Evolutionary conservation across 2,113 vertebrate species (phyloP).

Genomic region (Percina caprodes): DNA sequence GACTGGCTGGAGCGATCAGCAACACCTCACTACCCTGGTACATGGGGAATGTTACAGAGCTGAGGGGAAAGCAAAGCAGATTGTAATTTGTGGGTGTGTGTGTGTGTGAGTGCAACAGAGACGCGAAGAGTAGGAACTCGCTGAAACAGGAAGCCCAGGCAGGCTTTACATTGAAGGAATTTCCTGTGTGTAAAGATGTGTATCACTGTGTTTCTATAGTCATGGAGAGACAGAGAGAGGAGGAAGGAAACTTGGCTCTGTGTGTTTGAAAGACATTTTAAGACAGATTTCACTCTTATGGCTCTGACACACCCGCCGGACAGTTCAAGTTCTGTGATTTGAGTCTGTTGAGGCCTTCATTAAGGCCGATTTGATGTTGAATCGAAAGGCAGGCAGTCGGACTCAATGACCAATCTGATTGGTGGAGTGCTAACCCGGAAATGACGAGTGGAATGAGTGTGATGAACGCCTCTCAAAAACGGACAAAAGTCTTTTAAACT

Average conservation of each 20-base stretch:
- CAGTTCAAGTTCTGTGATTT: too few relatives aligned
- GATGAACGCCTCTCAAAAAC: too few relatives aligned
- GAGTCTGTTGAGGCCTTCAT: too few relatives aligned
- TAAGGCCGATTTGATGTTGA: too few relatives aligned
- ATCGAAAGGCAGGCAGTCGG: too few relatives aligned
- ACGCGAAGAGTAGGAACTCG: conserved; percentile 32
- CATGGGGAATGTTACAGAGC: conserved; percentile 59
- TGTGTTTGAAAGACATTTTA: conserved; percentile 37
- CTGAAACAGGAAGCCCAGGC: conserved; percentile 75
- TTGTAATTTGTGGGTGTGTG: conserved; percentile 13
- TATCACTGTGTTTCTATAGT: conserved; percentile 65
- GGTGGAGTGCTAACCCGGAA: too few relatives aligned
- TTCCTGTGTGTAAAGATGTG: conserved; percentile 79
- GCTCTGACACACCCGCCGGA: too few relatives aligned
- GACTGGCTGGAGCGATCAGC: conserved; percentile 51
- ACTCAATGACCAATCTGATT: too few relatives aligned
- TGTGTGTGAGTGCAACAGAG: conserved; percentile 13
- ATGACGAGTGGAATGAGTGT: too few relatives aligned
- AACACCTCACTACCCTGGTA: conserved; percentile 57
- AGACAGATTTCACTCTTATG: conserved; percentile 35
- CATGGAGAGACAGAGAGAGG: conserved; percentile 17
- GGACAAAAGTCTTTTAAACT: too few relatives aligned
- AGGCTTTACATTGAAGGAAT: conserved; percentile 78
- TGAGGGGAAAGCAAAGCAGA: conserved; percentile 12
- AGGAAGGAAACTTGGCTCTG: conserved; percentile 12